These are phyloP conservation scores for Aptenodytes forsteri DNA, from an alignment of 2,113 vertebrate species.

Conservation along the genomic window DNA sequence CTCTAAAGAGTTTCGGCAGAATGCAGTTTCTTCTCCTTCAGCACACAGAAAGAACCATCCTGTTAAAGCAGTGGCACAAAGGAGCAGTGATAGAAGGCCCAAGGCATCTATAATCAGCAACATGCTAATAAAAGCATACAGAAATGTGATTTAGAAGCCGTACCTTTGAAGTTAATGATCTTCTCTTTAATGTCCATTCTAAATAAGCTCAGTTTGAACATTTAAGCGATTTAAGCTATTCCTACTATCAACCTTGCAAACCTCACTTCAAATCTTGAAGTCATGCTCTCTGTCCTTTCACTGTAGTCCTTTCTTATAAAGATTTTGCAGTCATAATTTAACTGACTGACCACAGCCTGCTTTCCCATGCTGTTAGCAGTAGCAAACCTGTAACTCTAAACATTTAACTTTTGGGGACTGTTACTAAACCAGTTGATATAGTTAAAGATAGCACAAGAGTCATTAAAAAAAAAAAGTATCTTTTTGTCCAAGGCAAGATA, in stretches of 20 bases:
- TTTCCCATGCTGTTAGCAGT: not conserved
- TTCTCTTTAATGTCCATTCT: not conserved
- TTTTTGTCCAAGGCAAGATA: not conserved
- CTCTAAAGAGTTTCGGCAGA: slow-evolving; percentile 24
- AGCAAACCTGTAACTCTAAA: not conserved
- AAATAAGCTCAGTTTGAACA: not conserved
- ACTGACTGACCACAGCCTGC: not conserved
- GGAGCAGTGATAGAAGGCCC: not conserved
- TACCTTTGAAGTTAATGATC: not conserved
- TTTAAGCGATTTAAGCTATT: not conserved
- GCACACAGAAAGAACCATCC: slow-evolving; percentile 1
- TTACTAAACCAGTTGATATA: not conserved
- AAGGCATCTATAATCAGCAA: not conserved
- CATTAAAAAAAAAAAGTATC: not conserved
- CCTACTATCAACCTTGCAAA: not conserved
- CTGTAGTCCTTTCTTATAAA: not conserved
- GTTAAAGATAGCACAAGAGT: not conserved
- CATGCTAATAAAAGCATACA: not conserved
- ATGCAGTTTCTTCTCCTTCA: slow-evolving; percentile 38
- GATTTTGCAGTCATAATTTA: not conserved
- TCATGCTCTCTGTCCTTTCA: not conserved
- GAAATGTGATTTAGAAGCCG: not conserved
- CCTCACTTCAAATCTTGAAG: not conserved
- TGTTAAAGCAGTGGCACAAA: not conserved
- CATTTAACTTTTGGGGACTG: not conserved